Conservation (phyloP, 2,113 vertebrate genomes). For the Peromyscus polionotus region DNA sequence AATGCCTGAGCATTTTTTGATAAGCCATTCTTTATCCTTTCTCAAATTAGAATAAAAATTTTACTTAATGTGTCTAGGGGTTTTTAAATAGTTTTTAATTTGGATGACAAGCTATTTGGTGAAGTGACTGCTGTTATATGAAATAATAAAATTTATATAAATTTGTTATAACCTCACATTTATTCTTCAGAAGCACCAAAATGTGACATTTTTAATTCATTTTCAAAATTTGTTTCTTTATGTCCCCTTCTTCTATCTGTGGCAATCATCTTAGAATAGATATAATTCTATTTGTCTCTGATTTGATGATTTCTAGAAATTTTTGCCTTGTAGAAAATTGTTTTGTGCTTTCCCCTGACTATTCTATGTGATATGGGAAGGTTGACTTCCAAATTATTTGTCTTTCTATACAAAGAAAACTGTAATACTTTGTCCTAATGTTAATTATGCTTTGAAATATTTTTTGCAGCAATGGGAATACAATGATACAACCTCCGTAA, state of each 20-base stretch:
- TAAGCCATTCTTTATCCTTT: conserved; percentile 54
- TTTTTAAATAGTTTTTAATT: not conserved
- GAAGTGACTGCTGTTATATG: conserved; percentile 15
- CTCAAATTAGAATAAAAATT: conserved; percentile 42
- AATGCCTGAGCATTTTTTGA: not conserved
- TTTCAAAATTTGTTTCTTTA: conserved; percentile 48
- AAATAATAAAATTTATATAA: conserved; percentile 36
- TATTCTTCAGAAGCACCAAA: conserved; percentile 27
- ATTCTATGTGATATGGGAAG: conserved; percentile 10
- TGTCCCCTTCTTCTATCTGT: not conserved
- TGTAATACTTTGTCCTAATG: not conserved
- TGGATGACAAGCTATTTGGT: conserved; percentile 36
- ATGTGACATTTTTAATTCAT: conserved; percentile 34
- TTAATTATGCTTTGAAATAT: not conserved
- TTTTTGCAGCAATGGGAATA: conserved; percentile 17
- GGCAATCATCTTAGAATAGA: conserved; percentile 51
- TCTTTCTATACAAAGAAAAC: not conserved
- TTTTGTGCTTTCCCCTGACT: conserved; percentile 45
- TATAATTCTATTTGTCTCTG: conserved; percentile 48
- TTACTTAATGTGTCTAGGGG: conserved; percentile 34
- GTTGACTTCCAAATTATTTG: conserved; percentile 8
- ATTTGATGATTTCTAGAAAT: conserved; percentile 4
- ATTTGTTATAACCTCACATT: conserved; percentile 48
- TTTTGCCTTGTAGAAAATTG: conserved; percentile 43
- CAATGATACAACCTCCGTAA: not conserved